Percentiles rank a stretch among this genome's conserved stretches.
Evolutionary conservation across 1,140 invertebrate genomes (phyloP).

Genomic region (Zaprionus africanus): DNA sequence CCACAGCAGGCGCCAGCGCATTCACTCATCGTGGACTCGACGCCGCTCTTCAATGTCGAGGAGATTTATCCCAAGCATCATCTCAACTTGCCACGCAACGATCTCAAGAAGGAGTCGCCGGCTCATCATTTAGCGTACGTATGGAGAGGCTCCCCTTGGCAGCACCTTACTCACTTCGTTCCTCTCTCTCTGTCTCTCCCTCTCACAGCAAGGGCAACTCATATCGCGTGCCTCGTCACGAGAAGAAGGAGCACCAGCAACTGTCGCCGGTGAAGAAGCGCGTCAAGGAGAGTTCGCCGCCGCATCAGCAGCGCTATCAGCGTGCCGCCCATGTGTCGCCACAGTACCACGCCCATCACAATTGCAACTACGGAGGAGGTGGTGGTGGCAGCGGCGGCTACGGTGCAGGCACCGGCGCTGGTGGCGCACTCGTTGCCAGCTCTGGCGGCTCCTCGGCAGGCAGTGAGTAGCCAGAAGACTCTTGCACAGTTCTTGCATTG

Average conservation of each 20-base stretch:
- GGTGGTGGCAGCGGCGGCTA: slow-evolving; percentile 44
- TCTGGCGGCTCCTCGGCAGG: slow-evolving; percentile 72
- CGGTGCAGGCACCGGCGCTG: slow-evolving; percentile 33
- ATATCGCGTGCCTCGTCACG: slow-evolving; percentile 85
- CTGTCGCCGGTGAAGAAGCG: slow-evolving; percentile 98
- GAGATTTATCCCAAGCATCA: slow-evolving; percentile 84
- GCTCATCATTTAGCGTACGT: slow-evolving; percentile 84
- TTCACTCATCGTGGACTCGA: slow-evolving; percentile 92
- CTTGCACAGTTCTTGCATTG: not conserved
- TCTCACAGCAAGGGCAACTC: slow-evolving; percentile 76
- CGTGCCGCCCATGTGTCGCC: slow-evolving; percentile 84
- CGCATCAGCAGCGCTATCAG: slow-evolving; percentile 87
- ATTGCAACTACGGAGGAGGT: slow-evolving; percentile 76
- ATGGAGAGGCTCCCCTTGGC: not conserved
- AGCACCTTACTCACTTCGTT: not conserved
- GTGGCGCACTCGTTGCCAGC: slow-evolving; percentile 66
- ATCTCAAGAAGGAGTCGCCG: slow-evolving; percentile 84
- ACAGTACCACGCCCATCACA: slow-evolving; percentile 79
- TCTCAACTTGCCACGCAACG: slow-evolving; percentile 83
- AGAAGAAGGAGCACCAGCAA: slow-evolving; percentile 95
- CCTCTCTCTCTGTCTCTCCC: not conserved
- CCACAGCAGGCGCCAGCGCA: slow-evolving; percentile 92
- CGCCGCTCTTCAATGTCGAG: slow-evolving; percentile 88
- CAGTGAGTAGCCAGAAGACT: slow-evolving; percentile 49
- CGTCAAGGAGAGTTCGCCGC: slow-evolving; percentile 98